Base-by-base conservation (phyloP, 2,888 invertebrate genomes). In the Coelopa pilipes region DNA sequence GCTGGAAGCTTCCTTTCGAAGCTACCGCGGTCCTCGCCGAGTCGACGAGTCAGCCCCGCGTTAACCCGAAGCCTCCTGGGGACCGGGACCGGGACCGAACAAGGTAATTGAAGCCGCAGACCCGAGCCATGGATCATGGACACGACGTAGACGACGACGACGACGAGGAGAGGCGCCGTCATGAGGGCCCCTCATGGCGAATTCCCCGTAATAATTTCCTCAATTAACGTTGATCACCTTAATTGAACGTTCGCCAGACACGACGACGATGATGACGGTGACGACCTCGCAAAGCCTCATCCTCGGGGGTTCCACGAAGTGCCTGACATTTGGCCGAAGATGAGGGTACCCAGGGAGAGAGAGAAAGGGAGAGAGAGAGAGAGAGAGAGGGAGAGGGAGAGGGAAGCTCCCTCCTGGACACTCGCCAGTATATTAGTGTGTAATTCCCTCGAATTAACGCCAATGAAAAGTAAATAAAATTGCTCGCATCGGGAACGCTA, bases 221-320 rank as follows among this genome's bases (percentile, higher is more conserved):
- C 82, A 85, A 85, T 85, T 85, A 85, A 85, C 81, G 82, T 82
- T 85, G 85, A 85, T 85, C 85, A 85, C 84, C 84, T 85, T 83
- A 85, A 85, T 85, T 85, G 84, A 82, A 82, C 79, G 81, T 81
- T 78, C 78, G 79, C 77, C 79, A 71, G 50, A 49, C 50, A 50
- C 21, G 24, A 4, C 19, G 21, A 59, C 57, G 21, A 19, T 19
- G 21, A 19, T 63, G 11, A 62, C 17, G 34, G 7, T 45, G 65
- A 46, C 62, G 34, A n/a, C n/a, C 45, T 62, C n/a, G 65, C 12
- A 19, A 19, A 17, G 46, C 65, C 46, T 65, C 50, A 66, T 49
- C 50, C 34, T n/a, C n/a, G 24, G 50, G n/a, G 15, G 66, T 66
- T 66, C 66, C 50, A 66, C 49, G 66, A 66, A 66, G 66, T 66